Evolutionary conservation across 2,888 invertebrate genomes (phyloP).

Genomic region (Mimumesa dahlbomi): DNA sequence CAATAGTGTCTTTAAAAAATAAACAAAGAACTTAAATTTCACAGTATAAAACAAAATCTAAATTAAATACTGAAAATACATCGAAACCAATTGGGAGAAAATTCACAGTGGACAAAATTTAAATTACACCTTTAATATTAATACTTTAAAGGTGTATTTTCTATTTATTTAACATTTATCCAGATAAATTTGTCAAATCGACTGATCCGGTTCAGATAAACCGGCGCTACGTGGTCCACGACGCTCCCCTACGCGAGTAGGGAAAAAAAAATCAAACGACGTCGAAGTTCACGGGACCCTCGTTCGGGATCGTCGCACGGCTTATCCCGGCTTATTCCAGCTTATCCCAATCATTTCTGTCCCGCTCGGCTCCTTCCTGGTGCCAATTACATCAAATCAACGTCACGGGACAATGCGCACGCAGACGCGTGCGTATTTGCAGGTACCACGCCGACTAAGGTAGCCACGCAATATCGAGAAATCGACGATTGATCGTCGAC

Average conservation of each 20-base stretch:
- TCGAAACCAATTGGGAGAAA: no score
- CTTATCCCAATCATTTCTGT: constrained; percentile 80
- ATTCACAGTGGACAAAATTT: no score
- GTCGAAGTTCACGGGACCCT: constrained; percentile 45
- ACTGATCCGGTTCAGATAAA: not conserved
- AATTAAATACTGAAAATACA: no score
- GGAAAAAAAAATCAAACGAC: not conserved
- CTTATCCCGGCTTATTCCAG: constrained; percentile 79
- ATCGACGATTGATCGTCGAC: constrained; percentile 16
- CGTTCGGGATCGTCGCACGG: constrained; percentile 68
- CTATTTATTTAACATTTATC: no score
- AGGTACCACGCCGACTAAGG: constrained; percentile 46
- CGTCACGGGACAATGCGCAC: constrained; percentile 75
- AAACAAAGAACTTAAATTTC: no score
- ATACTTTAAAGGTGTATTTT: no score
- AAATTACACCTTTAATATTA: no score
- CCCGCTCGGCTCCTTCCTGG: constrained; percentile 75
- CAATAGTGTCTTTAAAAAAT: no score
- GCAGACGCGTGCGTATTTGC: constrained; percentile 36
- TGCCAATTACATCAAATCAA: constrained; percentile 80
- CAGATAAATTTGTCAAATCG: not conserved
- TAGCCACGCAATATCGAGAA: constrained; percentile 22
- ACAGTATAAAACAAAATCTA: no score
- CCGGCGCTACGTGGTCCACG: not conserved
- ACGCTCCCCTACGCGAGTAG: not conserved